Conservation (phyloP, 1,140 invertebrate species). For the Helicoverpa zea region DNA sequence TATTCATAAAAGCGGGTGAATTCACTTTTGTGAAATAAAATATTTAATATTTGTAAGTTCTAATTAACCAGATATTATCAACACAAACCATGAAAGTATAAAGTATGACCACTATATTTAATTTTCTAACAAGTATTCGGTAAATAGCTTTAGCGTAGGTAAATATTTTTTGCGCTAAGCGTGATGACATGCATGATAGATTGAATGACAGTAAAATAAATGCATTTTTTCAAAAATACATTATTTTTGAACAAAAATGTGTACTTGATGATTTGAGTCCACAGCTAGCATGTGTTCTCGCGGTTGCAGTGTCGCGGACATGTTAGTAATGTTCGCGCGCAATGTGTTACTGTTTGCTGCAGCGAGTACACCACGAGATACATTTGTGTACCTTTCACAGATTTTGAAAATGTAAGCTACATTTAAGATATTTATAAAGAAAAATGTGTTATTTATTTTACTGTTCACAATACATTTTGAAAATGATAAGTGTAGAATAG, state of each 20-base stretch:
- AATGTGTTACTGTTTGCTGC: no score
- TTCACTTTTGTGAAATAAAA: neutral
- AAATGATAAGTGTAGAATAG: neutral
- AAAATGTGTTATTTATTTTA: neutral
- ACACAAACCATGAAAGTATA: neutral
- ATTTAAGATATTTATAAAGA: no score
- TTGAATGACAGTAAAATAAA: constrained; percentile 25
- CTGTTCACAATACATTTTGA: neutral
- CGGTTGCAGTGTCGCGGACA: no score
- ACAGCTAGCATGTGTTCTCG: no score
- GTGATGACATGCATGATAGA: constrained; percentile 1
- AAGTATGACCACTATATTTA: no score
- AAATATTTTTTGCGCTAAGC: constrained; percentile 18
- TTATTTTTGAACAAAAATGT: no score
- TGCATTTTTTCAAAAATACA: neutral
- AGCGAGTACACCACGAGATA: no score
- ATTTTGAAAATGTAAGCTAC: no score
- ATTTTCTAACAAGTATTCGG: neutral
- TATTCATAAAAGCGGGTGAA: no score
- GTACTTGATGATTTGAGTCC: no score
- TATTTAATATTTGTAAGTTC: neutral
- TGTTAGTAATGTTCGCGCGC: no score
- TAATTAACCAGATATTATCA: neutral
- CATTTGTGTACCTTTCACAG: no score
- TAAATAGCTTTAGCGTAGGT: neutral